Percentiles rank a stretch among this genome's conserved stretches.
These are phyloP conservation scores for Scaptomyza graminum DNA, from an alignment of 1,140 invertebrate species.

Conservation along the genomic window DNA sequence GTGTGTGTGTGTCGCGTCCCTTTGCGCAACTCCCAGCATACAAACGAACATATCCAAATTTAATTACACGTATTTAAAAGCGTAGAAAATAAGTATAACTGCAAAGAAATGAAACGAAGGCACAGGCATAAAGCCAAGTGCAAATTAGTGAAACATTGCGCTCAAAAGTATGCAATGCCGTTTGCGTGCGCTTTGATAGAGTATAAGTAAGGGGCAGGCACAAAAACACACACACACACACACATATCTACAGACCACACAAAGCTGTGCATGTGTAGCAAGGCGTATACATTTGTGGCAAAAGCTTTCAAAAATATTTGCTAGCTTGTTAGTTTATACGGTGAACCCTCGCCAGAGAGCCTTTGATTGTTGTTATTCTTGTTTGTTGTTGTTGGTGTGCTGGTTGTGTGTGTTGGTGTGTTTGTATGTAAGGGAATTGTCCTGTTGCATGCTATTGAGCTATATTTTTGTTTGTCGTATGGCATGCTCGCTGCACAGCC, in stretches of 20 bases:
- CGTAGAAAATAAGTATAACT: constrained; percentile 52
- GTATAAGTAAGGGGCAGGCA: constrained; percentile 8
- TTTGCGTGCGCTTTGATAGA: constrained; percentile 7
- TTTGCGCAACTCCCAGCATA: constrained; percentile 1
- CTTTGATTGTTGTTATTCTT: constrained; percentile 40
- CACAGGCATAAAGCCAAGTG: constrained; percentile 64
- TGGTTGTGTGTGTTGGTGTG: constrained; percentile 8
- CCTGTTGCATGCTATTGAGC: constrained; percentile 80
- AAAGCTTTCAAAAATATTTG: constrained; percentile 80
- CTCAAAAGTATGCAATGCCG: constrained; percentile 59
- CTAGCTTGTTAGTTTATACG: constrained; percentile 71
- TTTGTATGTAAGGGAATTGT: constrained; percentile 39
- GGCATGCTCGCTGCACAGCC: constrained; percentile 57
- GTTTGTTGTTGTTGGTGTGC: constrained; percentile 30
- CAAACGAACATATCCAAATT: constrained; percentile 39
- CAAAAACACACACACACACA: neutral
- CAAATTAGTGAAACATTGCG: constrained; percentile 74
- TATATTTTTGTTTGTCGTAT: constrained; percentile 73
- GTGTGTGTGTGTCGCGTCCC: constrained; percentile 12
- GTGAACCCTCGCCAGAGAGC: constrained; percentile 49
- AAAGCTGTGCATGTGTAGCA: constrained; percentile 15
- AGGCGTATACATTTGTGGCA: constrained; percentile 74
- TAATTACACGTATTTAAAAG: constrained; percentile 78
- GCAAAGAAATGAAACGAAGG: constrained; percentile 29
- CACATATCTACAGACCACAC: neutral